phyloP scores from a whole-genome alignment of 2,113 vertebrate species.

The Stegastes partitus region DNA sequence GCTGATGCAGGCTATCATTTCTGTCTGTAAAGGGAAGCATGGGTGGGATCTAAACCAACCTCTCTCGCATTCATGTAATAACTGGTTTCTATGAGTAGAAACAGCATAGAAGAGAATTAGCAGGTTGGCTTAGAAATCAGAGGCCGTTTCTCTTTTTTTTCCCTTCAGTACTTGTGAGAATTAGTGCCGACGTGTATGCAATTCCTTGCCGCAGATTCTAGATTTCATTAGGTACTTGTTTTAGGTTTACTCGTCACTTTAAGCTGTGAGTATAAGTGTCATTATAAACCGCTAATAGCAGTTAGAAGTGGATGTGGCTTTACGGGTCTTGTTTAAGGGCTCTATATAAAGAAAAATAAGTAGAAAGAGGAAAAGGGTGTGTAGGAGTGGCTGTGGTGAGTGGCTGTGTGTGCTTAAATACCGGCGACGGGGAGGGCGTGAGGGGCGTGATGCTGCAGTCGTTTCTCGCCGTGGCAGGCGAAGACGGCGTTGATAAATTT shows the following conservation, averaged over 20 bases:
- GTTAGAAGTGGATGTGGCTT: constrained; percentile 43
- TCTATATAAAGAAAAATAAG: constrained; percentile 52
- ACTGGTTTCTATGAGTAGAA: not conserved
- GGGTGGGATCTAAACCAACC: not conserved
- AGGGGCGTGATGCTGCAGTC: constrained; percentile 93
- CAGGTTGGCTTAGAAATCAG: not conserved
- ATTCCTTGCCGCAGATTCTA: constrained; percentile 22
- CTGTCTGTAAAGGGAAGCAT: not conserved
- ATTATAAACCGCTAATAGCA: constrained; percentile 64
- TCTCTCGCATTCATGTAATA: not conserved
- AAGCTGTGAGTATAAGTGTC: constrained; percentile 24
- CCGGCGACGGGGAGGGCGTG: constrained; percentile 92
- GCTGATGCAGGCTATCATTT: not conserved
- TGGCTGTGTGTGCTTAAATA: constrained; percentile 67
- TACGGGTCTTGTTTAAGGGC: constrained; percentile 27
- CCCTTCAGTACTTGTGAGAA: not conserved
- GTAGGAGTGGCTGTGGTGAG: constrained; percentile 36
- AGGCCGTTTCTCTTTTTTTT: not conserved
- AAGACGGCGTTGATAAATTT: constrained; percentile 82
- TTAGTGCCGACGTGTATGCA: constrained; percentile 15
- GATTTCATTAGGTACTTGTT: not conserved
- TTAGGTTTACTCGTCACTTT: constrained; percentile 15
- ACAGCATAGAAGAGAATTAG: constrained; percentile 1
- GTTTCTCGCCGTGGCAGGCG: constrained; percentile 84
- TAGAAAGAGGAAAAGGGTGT: constrained; percentile 52